Percentiles rank a stretch among this genome's conserved stretches.
These are phyloP conservation scores for Pipistrellus pygmaeus DNA, from an alignment of 2,797 vertebrate species.

Conservation along the genomic window DNA sequence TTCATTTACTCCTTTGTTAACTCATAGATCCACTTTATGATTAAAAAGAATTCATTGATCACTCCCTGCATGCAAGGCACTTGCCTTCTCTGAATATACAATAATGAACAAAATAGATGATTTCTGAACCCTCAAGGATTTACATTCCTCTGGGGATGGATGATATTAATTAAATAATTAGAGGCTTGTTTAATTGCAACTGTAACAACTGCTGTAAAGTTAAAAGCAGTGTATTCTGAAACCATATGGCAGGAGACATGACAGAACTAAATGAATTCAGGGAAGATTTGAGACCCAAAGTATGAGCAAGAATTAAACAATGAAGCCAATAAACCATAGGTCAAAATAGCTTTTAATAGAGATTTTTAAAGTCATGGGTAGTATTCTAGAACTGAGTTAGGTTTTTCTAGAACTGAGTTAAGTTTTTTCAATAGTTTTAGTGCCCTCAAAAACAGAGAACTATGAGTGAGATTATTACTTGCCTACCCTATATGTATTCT, in stretches of 20 bases:
- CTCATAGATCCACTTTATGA: neutral
- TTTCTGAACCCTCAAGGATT: neutral
- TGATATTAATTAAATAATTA: conserved; percentile 1
- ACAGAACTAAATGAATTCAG: neutral
- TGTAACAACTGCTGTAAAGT: neutral
- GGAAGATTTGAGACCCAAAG: neutral
- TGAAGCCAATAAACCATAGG: neutral
- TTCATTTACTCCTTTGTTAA: neutral
- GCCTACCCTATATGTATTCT: neutral
- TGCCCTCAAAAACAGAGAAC: neutral
- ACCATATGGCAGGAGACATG: neutral
- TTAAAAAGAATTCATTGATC: conserved; percentile 3
- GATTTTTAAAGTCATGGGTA: neutral
- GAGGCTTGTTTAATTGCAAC: neutral
- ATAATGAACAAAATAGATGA: neutral
- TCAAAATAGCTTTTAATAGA: conserved; percentile 30
- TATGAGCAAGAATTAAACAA: conserved; percentile 26
- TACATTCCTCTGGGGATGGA: neutral
- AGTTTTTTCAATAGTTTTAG: neutral
- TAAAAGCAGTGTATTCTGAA: neutral
- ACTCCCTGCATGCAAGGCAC: neutral
- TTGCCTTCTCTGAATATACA: neutral
- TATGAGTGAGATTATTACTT: neutral
- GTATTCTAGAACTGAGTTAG: neutral
- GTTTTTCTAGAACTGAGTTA: neutral